Evolutionary conservation across 2,797 vertebrate species (phyloP).

Genomic region (Echiichthys vipera): DNA sequence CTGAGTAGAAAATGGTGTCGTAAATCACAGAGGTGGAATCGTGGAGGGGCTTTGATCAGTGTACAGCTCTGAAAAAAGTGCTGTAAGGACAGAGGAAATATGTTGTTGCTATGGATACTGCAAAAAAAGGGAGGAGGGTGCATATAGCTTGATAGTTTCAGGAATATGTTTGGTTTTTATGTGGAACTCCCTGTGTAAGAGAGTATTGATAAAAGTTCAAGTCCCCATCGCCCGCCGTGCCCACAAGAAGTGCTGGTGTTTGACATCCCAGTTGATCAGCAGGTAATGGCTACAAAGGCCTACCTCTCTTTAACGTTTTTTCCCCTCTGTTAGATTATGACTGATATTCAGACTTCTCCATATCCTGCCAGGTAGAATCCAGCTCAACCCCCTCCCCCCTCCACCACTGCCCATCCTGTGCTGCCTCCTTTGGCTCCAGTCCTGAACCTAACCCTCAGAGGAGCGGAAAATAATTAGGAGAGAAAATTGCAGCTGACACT

Average conservation of each 20-base stretch:
- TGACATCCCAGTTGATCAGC: constrained; percentile 14
- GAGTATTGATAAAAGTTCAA: constrained; percentile 45
- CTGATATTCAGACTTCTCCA: constrained; percentile 57
- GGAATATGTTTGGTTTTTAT: constrained; percentile 44
- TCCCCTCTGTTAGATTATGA: constrained; percentile 60
- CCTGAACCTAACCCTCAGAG: constrained; percentile 86
- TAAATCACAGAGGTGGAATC: constrained; percentile 86
- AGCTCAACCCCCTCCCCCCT: constrained; percentile 47
- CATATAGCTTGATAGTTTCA: constrained; percentile 54
- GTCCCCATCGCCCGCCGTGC: not conserved
- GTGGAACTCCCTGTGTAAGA: constrained; percentile 22
- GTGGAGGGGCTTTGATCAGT: constrained; percentile 65
- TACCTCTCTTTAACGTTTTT: constrained; percentile 26
- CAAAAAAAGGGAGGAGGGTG: constrained; percentile 58
- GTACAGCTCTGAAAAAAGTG: constrained; percentile 54
- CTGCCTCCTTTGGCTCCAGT: constrained; percentile 82
- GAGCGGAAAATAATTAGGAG: constrained; percentile 88
- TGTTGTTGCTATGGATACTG: constrained; percentile 79
- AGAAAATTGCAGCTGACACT: constrained; percentile 89
- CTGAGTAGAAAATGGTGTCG: constrained; percentile 92
- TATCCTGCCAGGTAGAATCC: constrained; percentile 65
- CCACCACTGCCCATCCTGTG: constrained; percentile 62
- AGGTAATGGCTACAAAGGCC: constrained; percentile 4
- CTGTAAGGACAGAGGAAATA: constrained; percentile 50
- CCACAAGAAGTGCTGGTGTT: not conserved